Evolutionary conservation across 2,888 invertebrate species (phyloP), one percentile per base, ranked within the genome.

Genomic region (Trissolcus japonicus): DNA sequence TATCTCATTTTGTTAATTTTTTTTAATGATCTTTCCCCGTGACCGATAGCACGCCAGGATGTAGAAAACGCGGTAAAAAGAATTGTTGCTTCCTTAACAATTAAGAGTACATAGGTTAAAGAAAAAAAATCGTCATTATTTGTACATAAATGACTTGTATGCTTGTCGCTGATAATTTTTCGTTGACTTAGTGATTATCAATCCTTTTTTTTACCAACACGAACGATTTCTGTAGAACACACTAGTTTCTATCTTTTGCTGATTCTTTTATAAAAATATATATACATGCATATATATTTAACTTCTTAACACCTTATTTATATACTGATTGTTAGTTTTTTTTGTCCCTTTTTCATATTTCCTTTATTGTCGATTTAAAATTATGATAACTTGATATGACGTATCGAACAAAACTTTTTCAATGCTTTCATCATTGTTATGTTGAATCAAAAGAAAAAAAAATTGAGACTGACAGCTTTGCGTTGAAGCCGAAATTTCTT

Each of bases 91-190:
- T 46, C 46, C 46, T 46, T 46, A 46, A 46, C 16, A 16, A 46
- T 46, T 46, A 46, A 46, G 46, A 46, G 16, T 16, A 46, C n/a
- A 46, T 46, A 46, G 14, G 46, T 46, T 46, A 16, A 46, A 46
- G 46, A 16, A 46, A 16, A 46, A 46, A n/a, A 46, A 16, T 46
- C 46, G 46, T 46, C 46, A 46, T 61, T 40, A 48, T 53, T 53
- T 62, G 72, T 65, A 71, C 62, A 71, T 71, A 62, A 71, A 48
- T 54, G 17, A 72, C 61, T 66, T 65, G 61, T 73, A 66, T 65
- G 41, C 66, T 67, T 67, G 55, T 61, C 74, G 51, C 63, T 65
- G 41, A 63, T 63, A 19, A 54, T 17, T 65, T 41, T 55, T 65
- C 59, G 41, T 69, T 69, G 61, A 66, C 66, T 66, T 67, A 35